These are phyloP conservation scores for Muricea muricata DNA, from an alignment of 92 coral and sea anemone genomes.

Conservation along the genomic window DNA sequence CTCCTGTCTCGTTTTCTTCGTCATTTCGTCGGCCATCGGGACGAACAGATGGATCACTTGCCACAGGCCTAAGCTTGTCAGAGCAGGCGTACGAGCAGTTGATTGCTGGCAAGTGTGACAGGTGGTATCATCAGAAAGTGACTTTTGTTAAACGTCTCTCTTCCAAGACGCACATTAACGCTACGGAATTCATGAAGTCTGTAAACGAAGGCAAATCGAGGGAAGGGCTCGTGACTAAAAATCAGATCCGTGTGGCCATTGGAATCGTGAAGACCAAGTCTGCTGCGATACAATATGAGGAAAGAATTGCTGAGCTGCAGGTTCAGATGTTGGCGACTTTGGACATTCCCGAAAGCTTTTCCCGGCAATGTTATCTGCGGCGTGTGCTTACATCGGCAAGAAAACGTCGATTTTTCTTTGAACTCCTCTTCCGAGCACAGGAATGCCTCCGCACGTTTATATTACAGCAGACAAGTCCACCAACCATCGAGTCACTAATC, in stretches of 20 bases:
- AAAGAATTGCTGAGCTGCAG: not conserved
- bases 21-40: constrained; percentile 13
- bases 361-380: too few species aligned
- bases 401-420: not conserved
- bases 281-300: constrained; percentile 13
- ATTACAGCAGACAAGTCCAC: not conserved
- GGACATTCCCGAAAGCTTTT: not conserved
- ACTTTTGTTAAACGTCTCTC: not conserved
- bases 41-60: not conserved
- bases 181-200: not conserved
- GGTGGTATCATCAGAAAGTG: not conserved
- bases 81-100: not conserved
- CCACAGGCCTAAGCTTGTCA: not conserved
- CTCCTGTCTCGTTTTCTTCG: not conserved
- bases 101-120: constrained; percentile 2
- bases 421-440: not conserved
- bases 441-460: not conserved
- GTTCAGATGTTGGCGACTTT: not conserved
- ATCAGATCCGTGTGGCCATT: constrained; percentile 13
- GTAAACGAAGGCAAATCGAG: not conserved
- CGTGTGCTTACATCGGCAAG: too few species aligned
- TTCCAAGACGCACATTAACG: constrained; percentile 12
- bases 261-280: constrained; percentile 22
- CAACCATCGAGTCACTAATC: not conserved
- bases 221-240: not conserved